A percentile compares a stretch with the other conserved stretches of the same genome.
These are phyloP conservation scores for Trachymyrmex septentrionalis DNA, from an alignment of 1,140 invertebrate genomes.

Conservation along the genomic window DNA sequence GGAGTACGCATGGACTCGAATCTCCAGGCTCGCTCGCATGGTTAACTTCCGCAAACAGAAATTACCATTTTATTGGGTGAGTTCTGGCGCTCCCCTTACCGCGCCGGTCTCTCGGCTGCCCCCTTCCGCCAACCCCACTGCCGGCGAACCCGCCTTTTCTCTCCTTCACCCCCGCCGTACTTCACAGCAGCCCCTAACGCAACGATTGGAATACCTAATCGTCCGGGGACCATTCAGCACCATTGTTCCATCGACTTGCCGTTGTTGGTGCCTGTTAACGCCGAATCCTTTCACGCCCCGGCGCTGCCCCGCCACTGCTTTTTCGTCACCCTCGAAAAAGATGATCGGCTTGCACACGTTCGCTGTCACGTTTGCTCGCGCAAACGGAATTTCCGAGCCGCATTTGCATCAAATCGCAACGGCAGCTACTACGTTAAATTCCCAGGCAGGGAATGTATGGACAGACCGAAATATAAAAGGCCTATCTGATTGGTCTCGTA, in stretches of 20 bases:
- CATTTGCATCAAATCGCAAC: conserved; percentile 59
- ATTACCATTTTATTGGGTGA: conserved; percentile 89
- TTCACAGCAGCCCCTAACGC: conserved; percentile 82
- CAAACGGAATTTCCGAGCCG: conserved; percentile 61
- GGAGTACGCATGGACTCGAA: conserved; percentile 85
- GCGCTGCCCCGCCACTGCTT: conserved; percentile 53
- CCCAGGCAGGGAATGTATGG: conserved; percentile 57
- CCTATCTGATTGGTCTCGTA: conserved; percentile 47
- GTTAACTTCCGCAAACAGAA: conserved; percentile 88
- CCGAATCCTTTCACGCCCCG: conserved; percentile 77
- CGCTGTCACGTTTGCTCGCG: conserved; percentile 57
- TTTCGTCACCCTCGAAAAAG: conserved; percentile 67
- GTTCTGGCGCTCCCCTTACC: conserved; percentile 84
- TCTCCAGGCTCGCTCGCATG: conserved; percentile 86
- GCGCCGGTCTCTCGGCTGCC: conserved; percentile 69
- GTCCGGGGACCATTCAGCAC: conserved; percentile 80
- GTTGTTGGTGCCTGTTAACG: conserved; percentile 77
- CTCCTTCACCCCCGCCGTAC: conserved; percentile 75
- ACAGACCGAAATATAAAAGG: conserved; percentile 56
- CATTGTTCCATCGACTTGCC: conserved; percentile 71
- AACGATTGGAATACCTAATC: conserved; percentile 86
- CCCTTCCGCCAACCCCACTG: conserved; percentile 66
- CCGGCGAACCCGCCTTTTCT: conserved; percentile 46
- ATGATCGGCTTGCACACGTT: conserved; percentile 69
- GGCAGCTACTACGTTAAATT: conserved; percentile 43